Evolutionary conservation across 2,113 vertebrate species (phyloP), one percentile per base, ranked within the genome.

Genomic region (Emydocephalus ijimae): DNA sequence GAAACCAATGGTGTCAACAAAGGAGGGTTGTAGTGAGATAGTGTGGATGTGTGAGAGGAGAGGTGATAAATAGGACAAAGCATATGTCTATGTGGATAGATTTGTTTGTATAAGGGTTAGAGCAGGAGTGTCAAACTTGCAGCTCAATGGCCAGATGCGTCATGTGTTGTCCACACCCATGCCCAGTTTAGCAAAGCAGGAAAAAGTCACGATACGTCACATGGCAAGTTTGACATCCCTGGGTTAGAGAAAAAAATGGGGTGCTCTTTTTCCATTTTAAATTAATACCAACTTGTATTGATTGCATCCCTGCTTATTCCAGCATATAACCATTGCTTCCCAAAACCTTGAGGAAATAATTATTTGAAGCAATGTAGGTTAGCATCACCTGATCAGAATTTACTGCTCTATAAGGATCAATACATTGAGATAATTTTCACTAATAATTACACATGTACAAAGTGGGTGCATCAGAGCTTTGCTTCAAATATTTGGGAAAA

Each of bases 81-180:
- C 34, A 81, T 81, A 39, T 39, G 34, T 39, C 14, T 81, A 5
- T 39, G 69, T 81, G 34, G 15, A 74, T 81, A 81, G n/a, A 20
- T 81, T 81, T 81, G 34, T 39, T 39, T 39, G n/a, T 8, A 81
- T 39, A 81, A 39, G 15, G 34, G 69, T 81, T 18, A 64, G 21
- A 59, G 7, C 56, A 59, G 56, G 56, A 21, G 6, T 59, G 56
- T 59, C 56, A 59, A 24, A 59, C 7, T 59, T 3, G 2, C 6
- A 1, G 56, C 21, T 6, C 6, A 0, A 2, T 0, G 56, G 23
- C 56, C 56, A 6, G 56, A 59, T 59, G 23, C 0, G 0, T 24
- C 21, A 57, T 57, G 56, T 1, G 0, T 20, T 57, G 20, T 20
- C 56, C 20, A 57, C 6, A 1, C 5, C 56, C 21, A 23, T 0